A percentile compares a stretch with the other conserved stretches of the same genome.
phyloP scores from a whole-genome alignment of 2,888 invertebrate genomes.

The Adelphocoris suturalis region DNA sequence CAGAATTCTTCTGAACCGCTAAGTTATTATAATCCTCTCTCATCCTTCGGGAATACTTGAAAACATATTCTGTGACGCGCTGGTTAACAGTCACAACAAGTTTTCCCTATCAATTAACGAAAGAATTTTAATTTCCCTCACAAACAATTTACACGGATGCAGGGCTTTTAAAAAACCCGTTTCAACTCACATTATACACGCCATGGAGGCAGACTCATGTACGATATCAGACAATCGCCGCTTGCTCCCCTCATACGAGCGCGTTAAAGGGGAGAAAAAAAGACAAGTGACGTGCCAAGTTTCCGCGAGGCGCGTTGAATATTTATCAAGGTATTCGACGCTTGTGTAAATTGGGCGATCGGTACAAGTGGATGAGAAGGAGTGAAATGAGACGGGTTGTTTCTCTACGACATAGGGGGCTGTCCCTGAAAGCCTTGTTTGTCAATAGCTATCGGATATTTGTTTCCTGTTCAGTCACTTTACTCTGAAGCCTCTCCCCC shows the following conservation, averaged over 20 bases:
- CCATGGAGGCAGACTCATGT: not conserved
- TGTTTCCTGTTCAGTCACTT: conserved; percentile 47
- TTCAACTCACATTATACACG: not conserved
- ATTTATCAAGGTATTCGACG: conserved; percentile 56
- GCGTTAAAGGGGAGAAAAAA: not conserved
- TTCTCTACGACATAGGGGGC: conserved; percentile 19
- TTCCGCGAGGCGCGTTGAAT: conserved; percentile 54
- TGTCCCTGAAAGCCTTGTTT: conserved; percentile 37
- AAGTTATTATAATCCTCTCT: too few relatives aligned
- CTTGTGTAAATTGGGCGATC: conserved; percentile 57
- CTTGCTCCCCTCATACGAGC: conserved; percentile 8
- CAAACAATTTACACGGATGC: too few relatives aligned
- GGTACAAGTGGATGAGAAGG: conserved; percentile 46
- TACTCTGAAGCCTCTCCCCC: not conserved
- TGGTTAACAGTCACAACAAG: too few relatives aligned
- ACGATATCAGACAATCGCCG: conserved; percentile 20
- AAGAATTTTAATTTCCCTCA: too few relatives aligned
- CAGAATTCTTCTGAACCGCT: too few relatives aligned
- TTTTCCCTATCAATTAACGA: too few relatives aligned
- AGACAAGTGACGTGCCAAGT: conserved; percentile 52
- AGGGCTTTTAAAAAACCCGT: not conserved
- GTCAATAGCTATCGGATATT: conserved; percentile 52
- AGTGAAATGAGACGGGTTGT: not conserved
- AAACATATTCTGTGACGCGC: too few relatives aligned
- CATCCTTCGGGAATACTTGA: too few relatives aligned